phyloP scores from a whole-genome alignment of 2,113 vertebrate species.

The Holacanthus passer region DNA sequence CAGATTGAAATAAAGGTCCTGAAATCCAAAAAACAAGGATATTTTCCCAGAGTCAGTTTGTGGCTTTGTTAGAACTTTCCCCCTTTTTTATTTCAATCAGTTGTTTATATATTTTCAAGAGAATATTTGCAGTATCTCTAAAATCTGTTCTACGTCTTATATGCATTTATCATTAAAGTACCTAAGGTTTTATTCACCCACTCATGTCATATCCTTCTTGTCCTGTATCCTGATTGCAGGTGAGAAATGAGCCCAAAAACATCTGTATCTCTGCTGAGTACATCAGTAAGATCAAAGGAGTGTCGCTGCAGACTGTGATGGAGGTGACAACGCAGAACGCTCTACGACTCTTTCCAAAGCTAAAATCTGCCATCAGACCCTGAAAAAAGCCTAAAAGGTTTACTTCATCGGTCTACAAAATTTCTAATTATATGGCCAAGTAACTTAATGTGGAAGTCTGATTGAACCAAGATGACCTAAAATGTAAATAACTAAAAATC shows the following conservation, averaged over 20 bases:
- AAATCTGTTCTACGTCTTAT: not conserved
- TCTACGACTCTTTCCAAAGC: conserved; percentile 90
- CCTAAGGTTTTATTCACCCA: not conserved
- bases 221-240: conserved; percentile 79
- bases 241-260: conserved; percentile 96
- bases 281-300: conserved; percentile 91
- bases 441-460: not conserved
- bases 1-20: not conserved
- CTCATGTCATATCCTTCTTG: not conserved
- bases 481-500: not conserved
- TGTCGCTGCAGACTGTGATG: conserved; percentile 90
- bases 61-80: not conserved
- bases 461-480: not conserved
- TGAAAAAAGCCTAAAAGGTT: conserved; percentile 47
- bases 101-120: not conserved
- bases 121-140: not conserved
- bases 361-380: conserved; percentile 78
- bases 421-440: not conserved
- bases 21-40: not conserved
- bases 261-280: conserved; percentile 90
- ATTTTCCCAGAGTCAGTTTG: not conserved
- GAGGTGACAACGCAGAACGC: conserved; percentile 92
- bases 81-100: not conserved
- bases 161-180: not conserved
- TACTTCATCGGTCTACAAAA: not conserved